Evolutionary conservation across 2,113 vertebrate species (phyloP).

Genomic region (Litocranius walleri): DNA sequence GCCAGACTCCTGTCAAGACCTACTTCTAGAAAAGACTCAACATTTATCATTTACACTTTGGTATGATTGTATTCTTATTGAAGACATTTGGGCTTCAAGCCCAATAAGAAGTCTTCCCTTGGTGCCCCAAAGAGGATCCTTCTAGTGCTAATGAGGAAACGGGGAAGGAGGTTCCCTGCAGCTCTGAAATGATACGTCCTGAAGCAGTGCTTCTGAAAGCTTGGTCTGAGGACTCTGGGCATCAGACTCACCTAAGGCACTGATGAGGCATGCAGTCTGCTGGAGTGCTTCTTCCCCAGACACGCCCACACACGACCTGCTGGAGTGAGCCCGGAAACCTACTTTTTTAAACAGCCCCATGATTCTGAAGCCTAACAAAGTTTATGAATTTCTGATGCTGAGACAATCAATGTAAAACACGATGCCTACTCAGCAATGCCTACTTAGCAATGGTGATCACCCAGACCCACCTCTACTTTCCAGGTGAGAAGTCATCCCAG

Average conservation of each 20-base stretch:
- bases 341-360: background rate
- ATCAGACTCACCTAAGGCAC: background rate
- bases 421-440: too few species aligned
- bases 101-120: background rate
- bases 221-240: rapidly evolving
- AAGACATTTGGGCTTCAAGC: background rate
- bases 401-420: too few species aligned
- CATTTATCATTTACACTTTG: background rate
- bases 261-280: background rate
- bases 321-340: background rate
- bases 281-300: background rate
- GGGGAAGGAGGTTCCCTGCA: background rate
- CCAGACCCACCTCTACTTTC: background rate
- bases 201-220: background rate
- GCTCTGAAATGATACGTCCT: background rate
- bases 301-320: background rate
- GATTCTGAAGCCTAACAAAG: background rate
- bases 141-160: background rate
- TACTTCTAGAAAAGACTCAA: background rate
- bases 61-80: background rate
- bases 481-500: background rate
- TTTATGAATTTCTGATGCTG: background rate
- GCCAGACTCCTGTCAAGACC: background rate
- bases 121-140: background rate
- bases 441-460: too few species aligned